A percentile compares a stretch with the other conserved stretches of the same genome.
Evolutionary conservation across 2,113 vertebrate genomes (phyloP).

Genomic region (Etheostoma spectabile): DNA sequence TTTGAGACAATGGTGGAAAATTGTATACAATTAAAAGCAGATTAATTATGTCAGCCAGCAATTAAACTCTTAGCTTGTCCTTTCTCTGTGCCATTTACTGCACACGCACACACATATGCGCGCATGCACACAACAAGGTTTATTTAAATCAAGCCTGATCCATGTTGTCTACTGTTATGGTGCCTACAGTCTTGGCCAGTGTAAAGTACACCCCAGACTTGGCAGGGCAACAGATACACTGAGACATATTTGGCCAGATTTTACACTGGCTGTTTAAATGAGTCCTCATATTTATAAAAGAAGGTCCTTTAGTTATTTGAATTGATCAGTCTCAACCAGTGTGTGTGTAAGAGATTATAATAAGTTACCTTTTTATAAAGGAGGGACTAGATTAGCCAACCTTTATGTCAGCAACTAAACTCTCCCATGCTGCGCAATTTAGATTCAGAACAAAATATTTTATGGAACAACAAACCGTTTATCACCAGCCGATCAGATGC

Average conservation of each 20-base stretch:
- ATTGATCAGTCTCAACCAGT: slow-evolving; percentile 31
- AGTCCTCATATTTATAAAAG: slow-evolving; percentile 30
- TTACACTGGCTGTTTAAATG: slow-evolving; percentile 24
- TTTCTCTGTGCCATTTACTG: neutral
- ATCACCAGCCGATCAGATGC: neutral
- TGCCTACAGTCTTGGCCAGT: slow-evolving; percentile 34
- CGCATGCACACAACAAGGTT: neutral
- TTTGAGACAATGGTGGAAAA: slow-evolving; percentile 2
- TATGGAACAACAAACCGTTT: neutral
- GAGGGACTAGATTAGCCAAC: slow-evolving; percentile 15
- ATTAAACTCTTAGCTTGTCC: slow-evolving; percentile 7
- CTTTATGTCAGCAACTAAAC: slow-evolving; percentile 13
- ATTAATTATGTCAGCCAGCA: neutral
- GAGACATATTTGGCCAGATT: slow-evolving; percentile 12
- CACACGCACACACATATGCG: neutral
- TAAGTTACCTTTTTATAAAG: slow-evolving; percentile 18
- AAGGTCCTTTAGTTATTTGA: slow-evolving; percentile 45
- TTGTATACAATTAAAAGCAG: slow-evolving; percentile 14
- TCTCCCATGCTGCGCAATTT: slow-evolving; percentile 5
- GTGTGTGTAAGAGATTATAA: slow-evolving; percentile 14
- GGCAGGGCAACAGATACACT: slow-evolving; percentile 18
- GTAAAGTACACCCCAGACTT: slow-evolving; percentile 17
- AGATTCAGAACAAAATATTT: slow-evolving; percentile 1
- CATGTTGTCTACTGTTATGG: neutral
- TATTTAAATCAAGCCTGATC: slow-evolving; percentile 28